phyloP scores from a whole-genome alignment of 1,140 invertebrate species.

The Drosophila triauraria region DNA sequence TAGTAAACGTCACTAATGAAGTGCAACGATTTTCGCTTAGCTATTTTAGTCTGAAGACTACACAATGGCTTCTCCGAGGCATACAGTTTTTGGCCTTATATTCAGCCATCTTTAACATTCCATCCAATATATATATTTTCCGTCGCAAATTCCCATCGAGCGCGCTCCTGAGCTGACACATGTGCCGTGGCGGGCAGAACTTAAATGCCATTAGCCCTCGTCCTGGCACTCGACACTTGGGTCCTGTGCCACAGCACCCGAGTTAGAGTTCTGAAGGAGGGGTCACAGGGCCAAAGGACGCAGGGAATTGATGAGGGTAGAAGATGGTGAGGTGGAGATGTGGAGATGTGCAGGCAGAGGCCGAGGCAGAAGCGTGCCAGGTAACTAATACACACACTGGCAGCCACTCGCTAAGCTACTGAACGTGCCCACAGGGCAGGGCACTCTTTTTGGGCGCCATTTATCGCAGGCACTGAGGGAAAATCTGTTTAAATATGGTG shows the following conservation, averaged over 20 bases:
- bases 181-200: slow-evolving; percentile 53
- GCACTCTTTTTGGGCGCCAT: slow-evolving; percentile 25
- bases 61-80: slow-evolving; percentile 15
- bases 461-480: slow-evolving; percentile 6
- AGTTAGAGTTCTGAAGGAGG: neutral
- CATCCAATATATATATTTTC: slow-evolving; percentile 23
- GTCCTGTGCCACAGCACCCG: slow-evolving; percentile 40
- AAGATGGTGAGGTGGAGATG: neutral
- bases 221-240: slow-evolving; percentile 53
- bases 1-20: neutral
- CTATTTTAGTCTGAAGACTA: slow-evolving; percentile 4
- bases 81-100: slow-evolving; percentile 8
- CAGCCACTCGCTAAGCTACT: slow-evolving; percentile 61
- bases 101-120: slow-evolving; percentile 18
- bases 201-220: slow-evolving; percentile 82
- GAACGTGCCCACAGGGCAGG: slow-evolving; percentile 57
- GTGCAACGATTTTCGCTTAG: neutral
- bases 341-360: neutral
- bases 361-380: slow-evolving; percentile 71
- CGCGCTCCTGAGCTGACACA: slow-evolving; percentile 45
- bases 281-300: slow-evolving; percentile 2
- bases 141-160: slow-evolving; percentile 13
- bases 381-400: slow-evolving; percentile 65
- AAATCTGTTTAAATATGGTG: neutral
- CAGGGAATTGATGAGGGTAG: slow-evolving; percentile 6